Conservation (phyloP, 92 coral and sea anemone genomes). For the Bergia puertoricense region DNA sequence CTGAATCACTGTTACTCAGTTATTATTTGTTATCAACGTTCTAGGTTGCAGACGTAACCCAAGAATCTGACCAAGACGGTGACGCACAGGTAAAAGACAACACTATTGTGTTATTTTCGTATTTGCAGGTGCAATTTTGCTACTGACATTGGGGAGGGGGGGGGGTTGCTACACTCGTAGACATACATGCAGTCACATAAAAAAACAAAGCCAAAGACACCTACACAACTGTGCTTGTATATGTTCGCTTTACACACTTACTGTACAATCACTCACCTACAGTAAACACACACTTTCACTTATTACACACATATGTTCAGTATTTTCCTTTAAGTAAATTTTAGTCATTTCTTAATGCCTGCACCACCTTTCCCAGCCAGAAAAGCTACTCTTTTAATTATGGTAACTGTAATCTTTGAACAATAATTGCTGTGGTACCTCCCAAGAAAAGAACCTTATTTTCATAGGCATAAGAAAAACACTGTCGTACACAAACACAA, state of each 20-base stretch:
- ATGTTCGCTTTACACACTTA: neutral
- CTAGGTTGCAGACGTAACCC: neutral
- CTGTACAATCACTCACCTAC: neutral
- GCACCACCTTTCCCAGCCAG: too few relatives aligned
- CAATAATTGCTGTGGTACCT: too few relatives aligned
- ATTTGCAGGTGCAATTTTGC: neutral
- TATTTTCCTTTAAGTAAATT: too few relatives aligned
- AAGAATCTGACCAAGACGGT: slow-evolving; percentile 20
- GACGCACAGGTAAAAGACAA: slow-evolving; percentile 17
- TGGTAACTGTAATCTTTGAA: too few relatives aligned
- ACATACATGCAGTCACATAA: neutral
- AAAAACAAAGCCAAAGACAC: neutral
- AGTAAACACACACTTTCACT: neutral
- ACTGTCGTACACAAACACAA: too few relatives aligned
- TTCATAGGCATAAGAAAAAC: too few relatives aligned
- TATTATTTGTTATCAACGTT: neutral
- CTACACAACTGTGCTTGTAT: neutral
- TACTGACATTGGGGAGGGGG: too few relatives aligned
- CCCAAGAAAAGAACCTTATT: too few relatives aligned
- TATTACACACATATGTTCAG: neutral
- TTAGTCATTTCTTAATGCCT: too few relatives aligned
- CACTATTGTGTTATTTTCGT: neutral
- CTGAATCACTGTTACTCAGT: neutral
- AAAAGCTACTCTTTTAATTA: too few relatives aligned
- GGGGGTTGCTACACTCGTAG: too few relatives aligned